Conservation (phyloP, 2,888 invertebrate genomes). For the Dichetophora obliterata region DNA sequence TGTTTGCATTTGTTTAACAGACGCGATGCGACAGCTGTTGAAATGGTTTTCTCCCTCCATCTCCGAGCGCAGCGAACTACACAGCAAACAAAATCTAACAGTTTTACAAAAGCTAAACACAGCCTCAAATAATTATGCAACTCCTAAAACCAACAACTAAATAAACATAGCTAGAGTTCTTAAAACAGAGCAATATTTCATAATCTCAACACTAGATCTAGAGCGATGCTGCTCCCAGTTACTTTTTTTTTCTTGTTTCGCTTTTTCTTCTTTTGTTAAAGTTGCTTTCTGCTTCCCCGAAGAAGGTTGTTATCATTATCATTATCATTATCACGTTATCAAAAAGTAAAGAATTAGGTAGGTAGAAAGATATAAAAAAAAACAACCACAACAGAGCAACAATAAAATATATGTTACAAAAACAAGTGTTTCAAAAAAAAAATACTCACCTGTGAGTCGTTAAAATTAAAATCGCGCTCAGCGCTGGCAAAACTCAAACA, state of each 20-base stretch:
- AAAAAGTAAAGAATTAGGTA: not conserved
- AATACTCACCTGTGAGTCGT: slow-evolving; percentile 66
- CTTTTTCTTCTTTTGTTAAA: not conserved
- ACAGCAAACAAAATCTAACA: not conserved
- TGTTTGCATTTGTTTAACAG: slow-evolving; percentile 11
- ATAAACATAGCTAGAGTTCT: not conserved
- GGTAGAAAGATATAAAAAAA: not conserved
- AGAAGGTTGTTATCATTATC: not conserved
- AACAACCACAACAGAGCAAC: not conserved
- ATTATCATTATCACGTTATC: slow-evolving; percentile 5
- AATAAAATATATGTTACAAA: not conserved
- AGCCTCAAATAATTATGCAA: slow-evolving; percentile 17
- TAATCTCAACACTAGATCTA: too few relatives aligned
- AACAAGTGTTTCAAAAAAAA: not conserved
- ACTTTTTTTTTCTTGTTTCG: not conserved
- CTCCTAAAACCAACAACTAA: slow-evolving; percentile 22
- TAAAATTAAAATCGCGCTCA: slow-evolving; percentile 68
- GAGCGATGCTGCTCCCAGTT: not conserved
- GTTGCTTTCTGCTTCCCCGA: not conserved
- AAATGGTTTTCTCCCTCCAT: not conserved
- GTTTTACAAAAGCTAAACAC: not conserved
- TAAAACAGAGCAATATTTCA: slow-evolving; percentile 1
- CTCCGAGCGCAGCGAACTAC: not conserved
- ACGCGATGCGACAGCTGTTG: slow-evolving; percentile 1
- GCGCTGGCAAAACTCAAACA: slow-evolving; percentile 50